Evolutionary conservation across 2,113 vertebrate genomes (phyloP), one percentile per base, ranked within the genome.

Genomic region (Pheucticus melanocephalus): DNA sequence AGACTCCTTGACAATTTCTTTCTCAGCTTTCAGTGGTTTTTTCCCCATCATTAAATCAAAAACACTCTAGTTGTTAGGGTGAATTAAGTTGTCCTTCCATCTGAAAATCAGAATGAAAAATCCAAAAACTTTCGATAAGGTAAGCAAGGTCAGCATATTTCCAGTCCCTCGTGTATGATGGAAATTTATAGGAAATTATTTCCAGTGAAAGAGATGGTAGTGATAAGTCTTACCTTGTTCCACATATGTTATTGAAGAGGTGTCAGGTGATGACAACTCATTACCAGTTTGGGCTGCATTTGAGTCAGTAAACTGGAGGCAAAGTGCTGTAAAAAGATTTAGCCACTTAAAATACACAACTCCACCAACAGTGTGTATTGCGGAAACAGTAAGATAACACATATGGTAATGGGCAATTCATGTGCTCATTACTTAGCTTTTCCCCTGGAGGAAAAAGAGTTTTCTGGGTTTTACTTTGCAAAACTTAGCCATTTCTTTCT

Each of bases 51-150:
- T 39, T 61, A 63, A 66, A 48, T 23, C 5, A 63, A 86, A 82
- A 66, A 1, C 7, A 24, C 1, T 22, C 10, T 50, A 37, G 30
- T 61, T 1, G 0, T 45, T 48, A 51, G 69, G 22, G 1, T 69
- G 40, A 75, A 72, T 21, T 77, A 63, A 22, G 5, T 11, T 70
- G 7, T 39, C 10, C 30, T 66, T 76, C 17, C 10, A 45, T 71
- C 35, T 76, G 18, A 66, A 89, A 63, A 60, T 45, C 10, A 25
- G 48, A 90, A 56, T 35, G 15, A 71, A 76, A 70, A 82, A 66
- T 37, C 7, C 1, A 10, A 68, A 59, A 51, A 31, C 40, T 35
- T 68, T 76, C 9, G 19, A 9, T 39, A 45, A 50, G 10, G 2
- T 60, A 64, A 33, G 8, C 33, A 82, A 66, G 25, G 22, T 50